These are phyloP conservation scores for Melinopterus prodromus DNA, from an alignment of 2,888 invertebrate species.

Conservation along the genomic window DNA sequence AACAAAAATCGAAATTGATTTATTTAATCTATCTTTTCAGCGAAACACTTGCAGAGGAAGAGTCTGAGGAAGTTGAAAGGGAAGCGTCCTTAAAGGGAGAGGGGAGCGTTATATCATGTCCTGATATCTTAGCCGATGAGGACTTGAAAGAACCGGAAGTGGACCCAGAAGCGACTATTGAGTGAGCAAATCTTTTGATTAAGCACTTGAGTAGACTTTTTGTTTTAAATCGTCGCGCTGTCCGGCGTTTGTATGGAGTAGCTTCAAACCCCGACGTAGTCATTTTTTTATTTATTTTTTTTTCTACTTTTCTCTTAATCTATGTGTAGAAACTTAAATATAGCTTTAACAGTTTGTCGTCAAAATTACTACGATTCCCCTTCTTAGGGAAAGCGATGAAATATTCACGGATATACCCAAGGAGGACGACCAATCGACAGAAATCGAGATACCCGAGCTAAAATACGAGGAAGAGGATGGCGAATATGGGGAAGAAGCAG, in stretches of 20 bases:
- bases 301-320: too few species aligned
- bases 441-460: neutral
- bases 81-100: constrained; percentile 30
- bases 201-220: too few species aligned
- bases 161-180: neutral
- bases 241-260: too few species aligned
- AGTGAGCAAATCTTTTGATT: too few species aligned
- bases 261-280: too few species aligned
- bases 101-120: constrained; percentile 43
- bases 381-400: constrained; percentile 23
- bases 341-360: too few species aligned
- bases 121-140: constrained; percentile 41
- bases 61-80: constrained; percentile 30
- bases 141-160: constrained; percentile 30
- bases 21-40: neutral
- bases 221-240: too few species aligned
- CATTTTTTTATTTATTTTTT: too few species aligned
- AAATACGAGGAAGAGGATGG: constrained; percentile 28
- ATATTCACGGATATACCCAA: constrained; percentile 6
- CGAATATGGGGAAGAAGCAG: constrained; percentile 44
- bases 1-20: neutral
- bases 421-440: constrained; percentile 16
- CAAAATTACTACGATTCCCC: too few species aligned
- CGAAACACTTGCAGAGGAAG: constrained; percentile 24
- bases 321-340: too few species aligned